Base-by-base conservation (phyloP, 2,888 invertebrate genomes). In the Bhutanitis thaidina region DNA sequence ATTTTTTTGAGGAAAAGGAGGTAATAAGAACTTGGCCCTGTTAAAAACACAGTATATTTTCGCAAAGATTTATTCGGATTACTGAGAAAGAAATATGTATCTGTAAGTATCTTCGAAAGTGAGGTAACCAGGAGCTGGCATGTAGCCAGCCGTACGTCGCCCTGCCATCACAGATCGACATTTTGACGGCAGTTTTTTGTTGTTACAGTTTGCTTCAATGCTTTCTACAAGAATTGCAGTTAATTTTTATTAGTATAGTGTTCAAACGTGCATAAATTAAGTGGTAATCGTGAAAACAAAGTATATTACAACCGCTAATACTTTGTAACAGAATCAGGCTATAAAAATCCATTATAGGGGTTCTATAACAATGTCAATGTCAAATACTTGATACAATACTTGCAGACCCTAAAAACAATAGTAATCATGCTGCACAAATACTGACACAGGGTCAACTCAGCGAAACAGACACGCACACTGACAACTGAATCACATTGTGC, bases 71-170 rank as follows among this genome's bases (percentile, higher is more conserved):
- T 50, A 50, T 55, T 58, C 34, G 53, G 50, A 55, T 61, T 56
- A 52, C 58, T 61, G 61, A 55, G 54, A 64, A 69, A 70, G 67
- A 71, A 71, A 65, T 67, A 73, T 67, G 60, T 62, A 56, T 45
- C 40, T 41, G 36, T 63, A 68, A 72, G 66, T 61, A 61, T 61
- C 56, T 51, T 65, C 65, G 69, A 67, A 73, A 70, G 61, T 63
- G 57, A 61, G 58, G 53, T 57, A 52, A 54, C 54, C 53, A 38
- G 40, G 40, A 34, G 14, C 38, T 52, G 52, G 52, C 52, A 43
- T 30, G 10, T 59, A 72, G 78, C 77, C 78, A 58, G 38, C 3
- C 5, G 29, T n/a, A 7, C 44, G 71, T 74, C 77, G 75, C 62
- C 47, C 47, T 49, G 55, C 55, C 44, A 12, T 53, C 49, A 54